A percentile compares a stretch with the other conserved stretches of the same genome.
These are phyloP conservation scores for Callionymus lyra DNA, from an alignment of 2,113 vertebrate species.

Conservation along the genomic window DNA sequence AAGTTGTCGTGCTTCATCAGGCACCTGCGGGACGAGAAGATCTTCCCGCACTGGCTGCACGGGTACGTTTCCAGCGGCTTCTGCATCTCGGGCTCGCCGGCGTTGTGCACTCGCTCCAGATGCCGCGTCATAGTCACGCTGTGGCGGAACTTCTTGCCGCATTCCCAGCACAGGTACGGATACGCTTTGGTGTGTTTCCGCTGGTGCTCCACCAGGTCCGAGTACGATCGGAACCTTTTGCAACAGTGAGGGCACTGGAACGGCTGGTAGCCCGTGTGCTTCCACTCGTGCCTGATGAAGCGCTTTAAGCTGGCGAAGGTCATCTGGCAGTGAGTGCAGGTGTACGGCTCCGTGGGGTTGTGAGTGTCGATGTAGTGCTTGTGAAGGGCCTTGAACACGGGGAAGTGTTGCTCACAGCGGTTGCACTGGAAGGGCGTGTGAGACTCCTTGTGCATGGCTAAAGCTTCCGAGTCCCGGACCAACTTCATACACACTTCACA, in stretches of 20 bases:
- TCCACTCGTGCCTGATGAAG: conserved; percentile 60
- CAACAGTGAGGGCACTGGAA: conserved; percentile 52
- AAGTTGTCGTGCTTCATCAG: conserved; percentile 57
- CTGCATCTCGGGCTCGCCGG: conserved; percentile 28
- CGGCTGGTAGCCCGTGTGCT: conserved; percentile 54
- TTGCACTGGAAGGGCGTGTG: conserved; percentile 62
- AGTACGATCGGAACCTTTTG: conserved; percentile 54
- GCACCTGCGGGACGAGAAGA: conserved; percentile 47
- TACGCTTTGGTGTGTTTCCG: conserved; percentile 57
- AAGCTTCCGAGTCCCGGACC: conserved; percentile 44
- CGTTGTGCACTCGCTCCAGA: conserved; percentile 49
- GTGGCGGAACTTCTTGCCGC: conserved; percentile 56
- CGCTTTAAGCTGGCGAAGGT: conserved; percentile 48
- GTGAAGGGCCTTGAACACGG: conserved; percentile 51
- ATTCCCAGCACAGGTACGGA: conserved; percentile 61
- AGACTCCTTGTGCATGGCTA: conserved; percentile 55
- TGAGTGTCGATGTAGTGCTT: conserved; percentile 60
- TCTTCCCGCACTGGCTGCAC: conserved; percentile 51
- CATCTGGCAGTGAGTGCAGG: conserved; percentile 49
- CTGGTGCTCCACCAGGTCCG: conserved; percentile 54
- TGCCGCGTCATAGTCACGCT: conserved; percentile 49
- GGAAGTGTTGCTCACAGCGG: conserved; percentile 54
- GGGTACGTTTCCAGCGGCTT: conserved; percentile 31
- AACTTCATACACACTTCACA: conserved; percentile 60
- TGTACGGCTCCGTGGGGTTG: conserved; percentile 48